Conservation (phyloP, 2,888 invertebrate species). For the Auanema freiburgensis region DNA sequence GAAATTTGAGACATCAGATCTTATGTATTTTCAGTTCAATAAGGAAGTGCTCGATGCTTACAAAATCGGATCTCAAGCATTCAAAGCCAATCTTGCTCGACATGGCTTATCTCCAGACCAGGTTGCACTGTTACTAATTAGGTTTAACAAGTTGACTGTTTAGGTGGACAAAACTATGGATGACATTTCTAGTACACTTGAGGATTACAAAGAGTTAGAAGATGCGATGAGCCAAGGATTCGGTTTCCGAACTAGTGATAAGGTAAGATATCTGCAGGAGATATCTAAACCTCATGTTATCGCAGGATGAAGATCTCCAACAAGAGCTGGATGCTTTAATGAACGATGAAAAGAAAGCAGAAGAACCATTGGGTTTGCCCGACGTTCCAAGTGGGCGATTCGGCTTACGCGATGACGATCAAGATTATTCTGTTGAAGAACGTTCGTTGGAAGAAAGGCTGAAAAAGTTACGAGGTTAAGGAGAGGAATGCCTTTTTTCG, state of each 20-base stretch:
- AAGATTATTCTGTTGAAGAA: conserved; percentile 5
- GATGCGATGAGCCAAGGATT: conserved; percentile 44
- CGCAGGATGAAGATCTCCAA: conserved; percentile 33
- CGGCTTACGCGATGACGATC: conserved; percentile 13
- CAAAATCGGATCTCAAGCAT: conserved; percentile 52
- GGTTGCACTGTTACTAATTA: conserved; percentile 23
- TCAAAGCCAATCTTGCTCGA: conserved; percentile 51
- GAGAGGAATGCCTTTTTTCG: too few species aligned
- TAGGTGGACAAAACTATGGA: conserved; percentile 61
- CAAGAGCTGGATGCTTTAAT: conserved; percentile 34
- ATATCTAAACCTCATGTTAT: neutral
- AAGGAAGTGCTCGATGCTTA: conserved; percentile 59
- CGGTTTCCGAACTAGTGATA: conserved; percentile 10
- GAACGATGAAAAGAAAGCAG: conserved; percentile 17
- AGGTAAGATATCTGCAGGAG: neutral
- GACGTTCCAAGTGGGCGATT: conserved; percentile 16
- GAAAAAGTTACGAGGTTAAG: conserved; percentile 4
- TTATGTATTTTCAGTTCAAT: conserved; percentile 44
- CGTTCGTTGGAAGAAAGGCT: conserved; percentile 8
- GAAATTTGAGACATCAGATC: too few species aligned
- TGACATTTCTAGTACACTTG: conserved; percentile 50
- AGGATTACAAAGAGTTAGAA: conserved; percentile 56
- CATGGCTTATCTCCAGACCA: conserved; percentile 59
- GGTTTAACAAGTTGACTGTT: neutral
- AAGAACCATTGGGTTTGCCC: conserved; percentile 5